These are phyloP conservation scores for Seriola aureovittata DNA, from an alignment of 2,113 vertebrate genomes.

Conservation along the genomic window DNA sequence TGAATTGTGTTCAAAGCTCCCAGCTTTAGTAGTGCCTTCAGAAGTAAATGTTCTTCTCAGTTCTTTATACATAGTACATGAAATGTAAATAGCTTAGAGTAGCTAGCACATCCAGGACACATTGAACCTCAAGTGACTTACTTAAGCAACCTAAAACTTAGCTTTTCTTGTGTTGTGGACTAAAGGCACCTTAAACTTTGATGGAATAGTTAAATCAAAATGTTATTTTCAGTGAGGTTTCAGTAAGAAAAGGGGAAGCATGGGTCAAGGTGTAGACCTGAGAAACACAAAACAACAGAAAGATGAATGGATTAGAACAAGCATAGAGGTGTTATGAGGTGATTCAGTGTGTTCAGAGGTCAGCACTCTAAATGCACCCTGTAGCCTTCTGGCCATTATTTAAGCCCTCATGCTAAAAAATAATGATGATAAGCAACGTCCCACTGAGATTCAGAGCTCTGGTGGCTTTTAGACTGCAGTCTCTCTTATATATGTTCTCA, in stretches of 20 bases:
- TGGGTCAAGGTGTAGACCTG: background rate
- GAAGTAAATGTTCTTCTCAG: background rate
- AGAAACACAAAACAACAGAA: background rate
- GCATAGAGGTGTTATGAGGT: background rate
- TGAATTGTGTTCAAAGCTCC: background rate
- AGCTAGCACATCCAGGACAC: background rate
- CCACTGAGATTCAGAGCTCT: background rate
- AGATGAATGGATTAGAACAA: background rate
- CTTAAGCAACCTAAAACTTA: background rate
- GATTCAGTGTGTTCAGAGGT: background rate
- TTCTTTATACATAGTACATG: background rate
- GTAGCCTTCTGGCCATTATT: background rate
- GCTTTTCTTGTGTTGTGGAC: background rate
- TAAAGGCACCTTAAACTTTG: background rate
- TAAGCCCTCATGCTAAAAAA: constrained; percentile 13
- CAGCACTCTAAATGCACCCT: background rate
- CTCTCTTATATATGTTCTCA: background rate
- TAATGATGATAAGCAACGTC: background rate
- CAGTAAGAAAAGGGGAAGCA: background rate
- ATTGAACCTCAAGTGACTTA: background rate
- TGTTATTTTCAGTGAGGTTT: background rate
- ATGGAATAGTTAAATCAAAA: background rate
- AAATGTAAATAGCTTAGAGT: background rate
- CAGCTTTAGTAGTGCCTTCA: background rate
- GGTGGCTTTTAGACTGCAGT: background rate